A percentile compares a stretch with the other conserved stretches of the same genome.
These are phyloP conservation scores for Trigoniulus corallinus DNA, from an alignment of 1,140 invertebrate genomes.

Conservation along the genomic window DNA sequence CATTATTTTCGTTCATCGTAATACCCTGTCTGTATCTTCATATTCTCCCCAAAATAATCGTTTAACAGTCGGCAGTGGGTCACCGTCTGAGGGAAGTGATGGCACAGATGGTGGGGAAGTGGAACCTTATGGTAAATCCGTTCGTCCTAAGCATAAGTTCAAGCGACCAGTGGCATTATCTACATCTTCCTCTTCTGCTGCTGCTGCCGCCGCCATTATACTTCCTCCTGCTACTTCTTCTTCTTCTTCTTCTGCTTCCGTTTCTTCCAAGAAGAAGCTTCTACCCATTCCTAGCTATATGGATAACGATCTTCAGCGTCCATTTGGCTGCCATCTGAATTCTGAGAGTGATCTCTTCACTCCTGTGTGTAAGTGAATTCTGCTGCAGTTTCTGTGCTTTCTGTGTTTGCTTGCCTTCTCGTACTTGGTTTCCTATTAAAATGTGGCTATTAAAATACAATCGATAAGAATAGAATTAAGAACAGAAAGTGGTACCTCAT, in stretches of 20 bases:
- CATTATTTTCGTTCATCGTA: too few species aligned
- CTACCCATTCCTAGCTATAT: slow-evolving; percentile 13
- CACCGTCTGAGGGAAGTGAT: slow-evolving; percentile 35
- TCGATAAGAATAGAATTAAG: too few species aligned
- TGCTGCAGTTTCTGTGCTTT: not conserved
- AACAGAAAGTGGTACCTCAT: too few species aligned
- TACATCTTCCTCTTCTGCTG: not conserved
- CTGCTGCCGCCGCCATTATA: not conserved
- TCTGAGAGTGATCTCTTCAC: slow-evolving; percentile 19
- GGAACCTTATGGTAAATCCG: slow-evolving; percentile 11
- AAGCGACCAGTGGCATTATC: slow-evolving; percentile 14
- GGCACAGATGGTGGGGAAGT: slow-evolving; percentile 28
- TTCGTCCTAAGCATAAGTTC: slow-evolving; percentile 15
- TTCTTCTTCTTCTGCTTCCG: slow-evolving; percentile 8
- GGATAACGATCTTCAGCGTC: slow-evolving; percentile 12
- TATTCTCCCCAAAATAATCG: too few species aligned
- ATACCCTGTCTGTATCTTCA: too few species aligned
- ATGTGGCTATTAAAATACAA: too few species aligned
- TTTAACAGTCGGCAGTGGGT: slow-evolving; percentile 18
- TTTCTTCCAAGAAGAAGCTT: slow-evolving; percentile 24
- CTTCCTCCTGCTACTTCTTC: not conserved
- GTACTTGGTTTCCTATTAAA: too few species aligned
- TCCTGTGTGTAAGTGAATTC: slow-evolving; percentile 16
- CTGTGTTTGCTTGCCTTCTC: not conserved
- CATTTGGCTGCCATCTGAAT: slow-evolving; percentile 14